Conservation (phyloP, 2,113 vertebrate species). For the Rhea americana region DNA sequence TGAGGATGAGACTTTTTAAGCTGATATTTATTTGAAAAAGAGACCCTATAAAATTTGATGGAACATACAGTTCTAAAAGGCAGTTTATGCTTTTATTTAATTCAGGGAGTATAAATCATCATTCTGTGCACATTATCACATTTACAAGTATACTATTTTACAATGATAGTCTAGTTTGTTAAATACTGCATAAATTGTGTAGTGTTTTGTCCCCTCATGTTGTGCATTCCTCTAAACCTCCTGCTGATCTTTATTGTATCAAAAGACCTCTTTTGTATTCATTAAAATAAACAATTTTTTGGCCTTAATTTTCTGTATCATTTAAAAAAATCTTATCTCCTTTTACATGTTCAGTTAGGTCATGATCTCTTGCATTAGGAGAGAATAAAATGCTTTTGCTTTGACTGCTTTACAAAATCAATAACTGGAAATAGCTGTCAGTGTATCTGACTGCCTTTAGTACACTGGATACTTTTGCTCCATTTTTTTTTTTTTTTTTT, state of each 20-base stretch:
- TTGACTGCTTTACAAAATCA: neutral
- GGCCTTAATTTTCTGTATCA: accelerated
- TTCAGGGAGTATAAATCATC: neutral
- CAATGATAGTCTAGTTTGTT: neutral
- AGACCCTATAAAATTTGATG: neutral
- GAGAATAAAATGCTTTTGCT: neutral
- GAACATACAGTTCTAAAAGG: neutral
- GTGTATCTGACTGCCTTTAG: neutral
- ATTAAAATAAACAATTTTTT: neutral
- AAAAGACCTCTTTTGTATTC: too few species aligned
- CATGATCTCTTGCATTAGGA: neutral
- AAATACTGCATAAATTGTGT: neutral
- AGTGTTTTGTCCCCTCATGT: neutral
- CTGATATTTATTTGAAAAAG: neutral
- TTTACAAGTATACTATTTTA: accelerated
- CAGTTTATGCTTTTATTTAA: neutral
- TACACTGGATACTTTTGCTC: neutral
- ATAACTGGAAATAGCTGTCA: neutral
- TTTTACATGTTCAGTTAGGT: neutral
- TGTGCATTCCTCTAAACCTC: neutral
- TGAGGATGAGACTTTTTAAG: neutral
- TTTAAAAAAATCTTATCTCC: neutral
- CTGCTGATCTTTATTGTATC: neutral
- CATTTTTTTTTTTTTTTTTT: neutral
- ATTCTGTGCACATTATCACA: neutral